Percentiles rank a stretch among this genome's conserved stretches.
These are phyloP conservation scores for Fragum fragum DNA, from an alignment of 2,888 invertebrate genomes.

Conservation along the genomic window DNA sequence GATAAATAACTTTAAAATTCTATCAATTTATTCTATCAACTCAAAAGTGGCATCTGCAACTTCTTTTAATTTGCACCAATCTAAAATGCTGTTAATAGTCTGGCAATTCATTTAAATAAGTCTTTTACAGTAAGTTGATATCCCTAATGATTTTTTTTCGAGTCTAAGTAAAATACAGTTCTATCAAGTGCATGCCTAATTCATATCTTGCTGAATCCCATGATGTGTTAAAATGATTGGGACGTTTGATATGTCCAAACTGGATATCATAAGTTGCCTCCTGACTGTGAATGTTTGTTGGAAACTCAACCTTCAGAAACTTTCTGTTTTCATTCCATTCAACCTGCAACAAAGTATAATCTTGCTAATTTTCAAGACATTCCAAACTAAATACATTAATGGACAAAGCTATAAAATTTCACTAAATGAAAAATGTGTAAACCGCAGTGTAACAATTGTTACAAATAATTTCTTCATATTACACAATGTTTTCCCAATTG, in stretches of 20 bases:
- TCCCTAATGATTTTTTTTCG: no score
- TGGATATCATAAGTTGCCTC: slow-evolving; percentile 88
- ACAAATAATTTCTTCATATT: slow-evolving; percentile 18
- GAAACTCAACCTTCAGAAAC: slow-evolving; percentile 88
- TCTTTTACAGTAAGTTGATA: background rate
- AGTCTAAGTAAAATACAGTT: no score
- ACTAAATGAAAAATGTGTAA: no score
- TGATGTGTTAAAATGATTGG: slow-evolving; percentile 88
- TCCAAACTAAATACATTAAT: no score
- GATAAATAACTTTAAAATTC: no score
- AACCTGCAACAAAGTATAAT: slow-evolving; percentile 77
- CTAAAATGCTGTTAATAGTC: no score
- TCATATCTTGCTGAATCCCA: slow-evolving; percentile 88
- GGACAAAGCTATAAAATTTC: no score
- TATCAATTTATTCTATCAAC: no score
- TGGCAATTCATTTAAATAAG: background rate
- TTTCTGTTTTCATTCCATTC: slow-evolving; percentile 88
- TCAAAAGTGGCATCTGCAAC: no score
- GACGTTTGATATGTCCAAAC: slow-evolving; percentile 87
- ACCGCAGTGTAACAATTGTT: no score
- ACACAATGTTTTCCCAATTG: slow-evolving; percentile 1
- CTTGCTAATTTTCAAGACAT: no score
- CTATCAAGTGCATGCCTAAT: slow-evolving; percentile 81
- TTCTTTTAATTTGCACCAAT: no score
- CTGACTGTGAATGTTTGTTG: slow-evolving; percentile 84